phyloP scores from a whole-genome alignment of 2,888 invertebrate genomes.

The Pseudolycoriella hygida region DNA sequence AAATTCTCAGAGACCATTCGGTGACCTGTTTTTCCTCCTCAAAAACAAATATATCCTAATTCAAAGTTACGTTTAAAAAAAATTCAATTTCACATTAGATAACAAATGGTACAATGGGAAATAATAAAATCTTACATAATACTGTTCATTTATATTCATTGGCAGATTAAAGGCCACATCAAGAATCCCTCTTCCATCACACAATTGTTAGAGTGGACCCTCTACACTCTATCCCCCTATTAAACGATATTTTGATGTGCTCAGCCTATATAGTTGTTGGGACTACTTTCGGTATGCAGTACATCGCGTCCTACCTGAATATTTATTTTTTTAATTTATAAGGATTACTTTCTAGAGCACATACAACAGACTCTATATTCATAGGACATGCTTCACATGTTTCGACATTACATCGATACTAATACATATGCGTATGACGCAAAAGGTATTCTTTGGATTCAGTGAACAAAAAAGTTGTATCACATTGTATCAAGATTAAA shows the following conservation, averaged over 20 bases:
- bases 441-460: background rate
- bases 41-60: background rate
- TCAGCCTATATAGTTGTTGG: background rate
- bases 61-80: background rate
- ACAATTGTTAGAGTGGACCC: no score
- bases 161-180: constrained; percentile 3
- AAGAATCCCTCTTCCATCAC: background rate
- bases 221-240: no score
- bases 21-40: background rate
- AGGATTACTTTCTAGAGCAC: background rate
- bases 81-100: constrained; percentile 3
- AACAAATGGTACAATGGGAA: background rate
- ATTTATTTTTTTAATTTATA: background rate
- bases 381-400: no score
- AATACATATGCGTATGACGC: no score
- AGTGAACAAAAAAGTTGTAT: constrained; percentile 2
- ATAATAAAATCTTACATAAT: constrained; percentile 2
- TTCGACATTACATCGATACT: no score
- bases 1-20: background rate
- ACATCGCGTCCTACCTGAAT: background rate
- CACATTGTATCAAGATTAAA: constrained; percentile 3
- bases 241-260: background rate
- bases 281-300: no score
- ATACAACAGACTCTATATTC: no score
- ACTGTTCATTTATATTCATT: constrained; percentile 4